Percentiles rank a stretch among this genome's conserved stretches.
Evolutionary conservation across 2,113 vertebrate species (phyloP).

Genomic region (Alosa alosa): DNA sequence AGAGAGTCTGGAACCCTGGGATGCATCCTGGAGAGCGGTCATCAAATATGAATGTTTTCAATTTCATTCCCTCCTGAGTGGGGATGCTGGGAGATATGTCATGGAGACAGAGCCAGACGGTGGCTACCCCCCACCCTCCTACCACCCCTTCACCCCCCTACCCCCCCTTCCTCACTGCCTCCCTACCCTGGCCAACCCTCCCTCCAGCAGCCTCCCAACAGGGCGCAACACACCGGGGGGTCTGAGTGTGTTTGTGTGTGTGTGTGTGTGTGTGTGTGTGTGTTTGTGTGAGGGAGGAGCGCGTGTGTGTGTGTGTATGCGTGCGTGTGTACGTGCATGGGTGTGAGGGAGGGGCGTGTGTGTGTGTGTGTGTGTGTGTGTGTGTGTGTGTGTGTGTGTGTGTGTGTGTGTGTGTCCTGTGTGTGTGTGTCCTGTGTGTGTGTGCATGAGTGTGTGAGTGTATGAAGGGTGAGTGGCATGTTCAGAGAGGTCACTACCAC

Average conservation of each 20-base stretch:
- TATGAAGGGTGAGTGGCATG: background rate
- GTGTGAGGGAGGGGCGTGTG: background rate
- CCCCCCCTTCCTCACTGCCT: background rate
- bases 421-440: conserved; percentile 4
- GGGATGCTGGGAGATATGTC: background rate
- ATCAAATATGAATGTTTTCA: conserved; percentile 65
- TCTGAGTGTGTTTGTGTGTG: no score
- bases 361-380: background rate
- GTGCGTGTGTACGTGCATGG: conserved; percentile 28
- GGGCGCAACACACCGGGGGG: background rate
- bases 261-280: background rate
- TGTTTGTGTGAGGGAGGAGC: background rate
- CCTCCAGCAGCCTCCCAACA: background rate
- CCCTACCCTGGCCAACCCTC: background rate
- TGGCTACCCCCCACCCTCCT: background rate
- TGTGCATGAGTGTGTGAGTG: background rate
- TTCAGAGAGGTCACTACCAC: background rate
- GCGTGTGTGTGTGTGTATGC: conserved; percentile 16
- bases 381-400: conserved; percentile 16
- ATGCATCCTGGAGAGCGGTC: conserved; percentile 31
- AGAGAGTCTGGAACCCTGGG: background rate
- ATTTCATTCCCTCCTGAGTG: conserved; percentile 41
- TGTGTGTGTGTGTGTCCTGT: conserved; percentile 2
- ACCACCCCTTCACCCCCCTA: background rate
- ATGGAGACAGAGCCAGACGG: background rate